Conservation (phyloP, 2,113 vertebrate species). For the Actinemys pallida region DNA sequence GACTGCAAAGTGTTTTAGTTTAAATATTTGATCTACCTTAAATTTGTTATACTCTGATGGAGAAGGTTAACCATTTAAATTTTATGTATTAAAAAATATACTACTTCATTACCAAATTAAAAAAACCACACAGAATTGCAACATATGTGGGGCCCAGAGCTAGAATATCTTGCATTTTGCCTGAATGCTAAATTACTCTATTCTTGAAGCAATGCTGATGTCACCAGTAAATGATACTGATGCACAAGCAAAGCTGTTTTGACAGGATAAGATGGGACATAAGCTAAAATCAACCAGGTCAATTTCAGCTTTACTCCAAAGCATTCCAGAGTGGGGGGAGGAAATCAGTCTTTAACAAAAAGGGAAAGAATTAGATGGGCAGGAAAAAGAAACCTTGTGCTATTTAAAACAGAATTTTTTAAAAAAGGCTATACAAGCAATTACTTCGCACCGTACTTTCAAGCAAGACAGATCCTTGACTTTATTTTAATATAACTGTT, state of each 20-base stretch:
- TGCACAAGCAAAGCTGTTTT: neutral
- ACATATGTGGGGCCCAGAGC: neutral
- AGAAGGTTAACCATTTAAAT: fast-evolving
- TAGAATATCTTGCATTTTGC: neutral
- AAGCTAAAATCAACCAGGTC: neutral
- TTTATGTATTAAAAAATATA: neutral
- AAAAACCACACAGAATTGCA: neutral
- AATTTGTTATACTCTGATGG: neutral
- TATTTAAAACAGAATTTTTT: neutral
- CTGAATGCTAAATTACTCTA: neutral
- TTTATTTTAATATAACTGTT: neutral
- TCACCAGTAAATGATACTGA: fast-evolving
- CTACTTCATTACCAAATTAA: neutral
- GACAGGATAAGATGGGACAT: neutral
- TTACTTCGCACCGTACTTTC: neutral
- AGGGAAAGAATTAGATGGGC: neutral
- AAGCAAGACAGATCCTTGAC: neutral
- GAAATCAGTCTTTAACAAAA: neutral
- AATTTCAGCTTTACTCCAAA: neutral
- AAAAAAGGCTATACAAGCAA: neutral
- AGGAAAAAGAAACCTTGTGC: neutral
- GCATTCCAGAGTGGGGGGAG: neutral
- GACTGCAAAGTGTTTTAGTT: neutral
- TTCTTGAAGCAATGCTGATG: neutral
- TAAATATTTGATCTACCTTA: neutral